These are phyloP conservation scores for Platyura marginata DNA, from an alignment of 1,140 invertebrate species.

Conservation along the genomic window DNA sequence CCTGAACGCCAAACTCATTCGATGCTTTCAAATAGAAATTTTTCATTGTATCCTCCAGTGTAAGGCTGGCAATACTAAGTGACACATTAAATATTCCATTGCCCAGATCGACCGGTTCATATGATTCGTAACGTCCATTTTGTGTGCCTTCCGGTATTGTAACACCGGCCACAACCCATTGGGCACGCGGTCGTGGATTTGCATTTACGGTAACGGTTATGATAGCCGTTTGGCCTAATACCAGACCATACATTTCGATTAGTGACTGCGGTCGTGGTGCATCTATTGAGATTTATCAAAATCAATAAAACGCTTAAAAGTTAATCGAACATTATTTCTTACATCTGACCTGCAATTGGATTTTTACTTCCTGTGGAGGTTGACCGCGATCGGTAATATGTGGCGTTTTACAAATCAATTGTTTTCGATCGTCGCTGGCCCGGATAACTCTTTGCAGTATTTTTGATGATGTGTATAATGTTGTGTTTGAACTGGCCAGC, in stretches of 20 bases:
- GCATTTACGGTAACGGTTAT: slow-evolving; percentile 48
- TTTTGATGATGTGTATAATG: slow-evolving; percentile 34
- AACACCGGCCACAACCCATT: slow-evolving; percentile 41
- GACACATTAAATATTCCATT: slow-evolving; percentile 43
- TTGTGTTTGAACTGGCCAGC: slow-evolving; percentile 21
- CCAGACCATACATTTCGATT: slow-evolving; percentile 42
- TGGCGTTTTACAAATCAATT: slow-evolving; percentile 38
- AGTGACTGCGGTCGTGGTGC: slow-evolving; percentile 30
- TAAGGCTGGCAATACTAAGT: slow-evolving; percentile 40
- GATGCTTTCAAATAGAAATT: slow-evolving; percentile 40
- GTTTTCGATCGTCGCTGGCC: slow-evolving; percentile 42
- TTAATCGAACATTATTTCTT: slow-evolving; percentile 15
- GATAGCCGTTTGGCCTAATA: slow-evolving; percentile 41
- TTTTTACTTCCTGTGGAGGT: slow-evolving; percentile 25
- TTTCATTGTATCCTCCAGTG: slow-evolving; percentile 55
- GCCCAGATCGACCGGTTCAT: slow-evolving; percentile 27
- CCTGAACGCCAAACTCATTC: slow-evolving; percentile 40
- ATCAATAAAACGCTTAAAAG: not conserved
- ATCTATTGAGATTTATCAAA: slow-evolving; percentile 6
- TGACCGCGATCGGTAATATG: slow-evolving; percentile 35
- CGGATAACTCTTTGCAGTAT: slow-evolving; percentile 38
- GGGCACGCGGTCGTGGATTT: slow-evolving; percentile 41
- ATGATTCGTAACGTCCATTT: slow-evolving; percentile 16
- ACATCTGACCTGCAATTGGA: slow-evolving; percentile 40
- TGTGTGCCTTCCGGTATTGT: slow-evolving; percentile 30